Conservation (phyloP, 2,888 invertebrate genomes). For the Chromoteleia sp. region DNA sequence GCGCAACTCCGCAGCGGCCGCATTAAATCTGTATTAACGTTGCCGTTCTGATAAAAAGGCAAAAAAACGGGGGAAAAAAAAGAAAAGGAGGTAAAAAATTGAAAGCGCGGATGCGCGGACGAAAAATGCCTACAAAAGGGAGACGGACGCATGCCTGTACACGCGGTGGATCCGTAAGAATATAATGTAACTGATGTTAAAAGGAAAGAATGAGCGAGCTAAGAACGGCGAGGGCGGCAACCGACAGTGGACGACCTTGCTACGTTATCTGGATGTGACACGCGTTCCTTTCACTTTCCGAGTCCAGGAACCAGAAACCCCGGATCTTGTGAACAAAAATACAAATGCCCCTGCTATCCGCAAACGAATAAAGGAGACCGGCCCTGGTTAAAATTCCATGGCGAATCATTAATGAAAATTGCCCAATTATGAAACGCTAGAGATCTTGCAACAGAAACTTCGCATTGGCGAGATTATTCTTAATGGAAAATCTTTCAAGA, state of each 20-base stretch:
- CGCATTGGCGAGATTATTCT: no score
- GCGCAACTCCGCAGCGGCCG: no score
- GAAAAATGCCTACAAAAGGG: no score
- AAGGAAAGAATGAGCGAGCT: constrained; percentile 72
- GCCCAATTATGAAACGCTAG: no score
- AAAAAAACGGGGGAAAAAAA: not conserved
- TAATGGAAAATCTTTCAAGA: no score
- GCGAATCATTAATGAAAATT: not conserved
- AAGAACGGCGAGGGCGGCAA: constrained; percentile 81
- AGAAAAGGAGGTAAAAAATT: constrained; percentile 13
- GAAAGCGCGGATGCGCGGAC: no score
- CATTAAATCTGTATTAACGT: no score
- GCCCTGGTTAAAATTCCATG: not conserved
- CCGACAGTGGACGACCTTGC: constrained; percentile 84
- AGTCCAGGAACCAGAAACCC: constrained; percentile 81
- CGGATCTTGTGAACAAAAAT: constrained; percentile 78
- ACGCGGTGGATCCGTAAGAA: constrained; percentile 47
- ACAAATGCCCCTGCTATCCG: constrained; percentile 64
- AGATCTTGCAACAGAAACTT: no score
- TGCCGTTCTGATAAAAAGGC: not conserved
- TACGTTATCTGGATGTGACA: constrained; percentile 82
- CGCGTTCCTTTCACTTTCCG: constrained; percentile 84
- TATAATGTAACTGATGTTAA: constrained; percentile 59
- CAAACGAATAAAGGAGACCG: constrained; percentile 62
- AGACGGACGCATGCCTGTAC: constrained; percentile 38